Percentiles rank a stretch among this genome's conserved stretches.
These are phyloP conservation scores for Amazona vittata DNA, from an alignment of 2,113 vertebrate genomes.

Conservation along the genomic window DNA sequence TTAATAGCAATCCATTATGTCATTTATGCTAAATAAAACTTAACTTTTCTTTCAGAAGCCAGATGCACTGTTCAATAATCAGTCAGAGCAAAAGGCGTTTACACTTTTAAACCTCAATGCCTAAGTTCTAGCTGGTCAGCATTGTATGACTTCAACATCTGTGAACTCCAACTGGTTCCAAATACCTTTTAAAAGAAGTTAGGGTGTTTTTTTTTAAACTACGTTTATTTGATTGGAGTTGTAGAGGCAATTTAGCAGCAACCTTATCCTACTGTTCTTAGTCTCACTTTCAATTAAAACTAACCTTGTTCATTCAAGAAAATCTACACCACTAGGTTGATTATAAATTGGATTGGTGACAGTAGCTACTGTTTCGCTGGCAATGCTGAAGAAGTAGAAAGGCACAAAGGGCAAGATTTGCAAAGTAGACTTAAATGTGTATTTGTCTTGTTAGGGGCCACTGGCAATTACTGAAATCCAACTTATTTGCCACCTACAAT, in stretches of 20 bases:
- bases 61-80: background rate
- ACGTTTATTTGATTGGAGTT: background rate
- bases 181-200: background rate
- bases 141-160: constrained; percentile 46
- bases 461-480: background rate
- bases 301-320: constrained; percentile 8
- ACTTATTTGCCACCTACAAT: background rate
- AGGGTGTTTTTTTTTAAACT: accelerated
- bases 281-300: constrained; percentile 23
- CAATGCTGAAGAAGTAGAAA: background rate
- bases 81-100: background rate
- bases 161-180: constrained; percentile 2
- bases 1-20: constrained; percentile 31
- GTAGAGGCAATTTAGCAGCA: constrained; percentile 11
- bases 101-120: background rate
- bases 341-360: constrained; percentile 25
- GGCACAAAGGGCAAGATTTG: background rate
- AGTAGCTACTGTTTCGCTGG: background rate
- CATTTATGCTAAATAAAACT: background rate
- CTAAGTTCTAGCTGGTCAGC: constrained; percentile 33
- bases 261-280: background rate
- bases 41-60: constrained; percentile 15
- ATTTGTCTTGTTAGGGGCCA: background rate
- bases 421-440: background rate
- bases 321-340: background rate